Conservation (phyloP, 2,113 vertebrate species). For the Manacus vitellinus region DNA sequence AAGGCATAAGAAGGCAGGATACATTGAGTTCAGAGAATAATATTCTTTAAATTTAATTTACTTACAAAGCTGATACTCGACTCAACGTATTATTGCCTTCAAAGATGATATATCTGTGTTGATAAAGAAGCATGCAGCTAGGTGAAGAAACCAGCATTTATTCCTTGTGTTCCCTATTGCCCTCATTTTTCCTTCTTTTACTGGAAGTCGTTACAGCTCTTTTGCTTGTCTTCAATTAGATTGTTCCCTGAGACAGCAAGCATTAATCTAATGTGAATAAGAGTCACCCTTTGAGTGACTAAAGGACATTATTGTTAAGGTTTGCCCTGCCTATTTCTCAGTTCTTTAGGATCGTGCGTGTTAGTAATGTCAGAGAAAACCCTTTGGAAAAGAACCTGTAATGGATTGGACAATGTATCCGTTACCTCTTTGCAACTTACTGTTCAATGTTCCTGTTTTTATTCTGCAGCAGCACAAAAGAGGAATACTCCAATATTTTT, state of each 20-base stretch:
- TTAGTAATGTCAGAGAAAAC: not conserved
- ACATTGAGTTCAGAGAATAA: not conserved
- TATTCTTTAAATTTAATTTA: constrained; percentile 10
- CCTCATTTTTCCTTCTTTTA: not conserved
- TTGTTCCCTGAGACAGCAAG: not conserved
- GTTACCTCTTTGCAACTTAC: not conserved
- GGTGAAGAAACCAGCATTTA: not conserved
- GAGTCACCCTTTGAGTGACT: not conserved
- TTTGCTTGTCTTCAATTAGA: constrained; percentile 3
- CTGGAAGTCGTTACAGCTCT: not conserved
- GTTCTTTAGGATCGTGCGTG: fast-evolving
- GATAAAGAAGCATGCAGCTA: not conserved
- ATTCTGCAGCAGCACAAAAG: not conserved
- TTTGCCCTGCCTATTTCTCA: not conserved
- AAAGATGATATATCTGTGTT: not conserved
- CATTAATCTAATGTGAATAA: not conserved
- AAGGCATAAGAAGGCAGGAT: not conserved
- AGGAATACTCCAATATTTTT: not conserved
- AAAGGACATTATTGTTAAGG: not conserved
- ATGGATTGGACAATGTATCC: not conserved
- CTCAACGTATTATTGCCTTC: not conserved
- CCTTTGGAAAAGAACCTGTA: not conserved
- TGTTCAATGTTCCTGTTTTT: not conserved
- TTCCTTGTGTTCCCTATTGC: not conserved
- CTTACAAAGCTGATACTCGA: not conserved